These are phyloP conservation scores for Potamilus streckersoni DNA, from an alignment of 1,140 invertebrate species.

Conservation along the genomic window DNA sequence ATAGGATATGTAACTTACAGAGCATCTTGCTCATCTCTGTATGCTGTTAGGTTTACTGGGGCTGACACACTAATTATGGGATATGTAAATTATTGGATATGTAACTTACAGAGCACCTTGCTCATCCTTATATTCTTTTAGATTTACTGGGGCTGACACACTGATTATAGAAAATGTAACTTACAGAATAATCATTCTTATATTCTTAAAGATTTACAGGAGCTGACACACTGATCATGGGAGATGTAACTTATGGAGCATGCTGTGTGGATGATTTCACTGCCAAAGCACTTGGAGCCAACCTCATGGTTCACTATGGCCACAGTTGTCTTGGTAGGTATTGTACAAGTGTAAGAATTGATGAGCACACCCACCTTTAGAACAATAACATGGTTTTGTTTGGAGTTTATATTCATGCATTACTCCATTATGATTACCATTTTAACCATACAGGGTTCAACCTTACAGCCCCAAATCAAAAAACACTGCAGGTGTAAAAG, in stretches of 20 bases:
- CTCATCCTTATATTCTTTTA: slow-evolving; percentile 97
- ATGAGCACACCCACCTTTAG: too few relatives aligned
- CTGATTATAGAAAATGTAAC: too few relatives aligned
- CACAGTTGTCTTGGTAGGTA: slow-evolving; percentile 88
- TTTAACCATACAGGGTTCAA: too few relatives aligned
- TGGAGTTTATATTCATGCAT: too few relatives aligned
- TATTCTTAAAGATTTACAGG: slow-evolving; percentile 78
- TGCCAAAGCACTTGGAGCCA: slow-evolving; percentile 88
- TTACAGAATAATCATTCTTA: neutral
- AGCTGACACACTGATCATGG: slow-evolving; percentile 97
- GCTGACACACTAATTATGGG: slow-evolving; percentile 98
- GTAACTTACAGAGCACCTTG: slow-evolving; percentile 99
- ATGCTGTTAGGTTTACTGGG: slow-evolving; percentile 78
- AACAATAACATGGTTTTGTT: too few relatives aligned
- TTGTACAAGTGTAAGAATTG: neutral
- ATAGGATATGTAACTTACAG: too few relatives aligned
- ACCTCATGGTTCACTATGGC: slow-evolving; percentile 97
- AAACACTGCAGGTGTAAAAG: too few relatives aligned
- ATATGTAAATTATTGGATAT: too few relatives aligned
- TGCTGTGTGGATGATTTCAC: slow-evolving; percentile 99
- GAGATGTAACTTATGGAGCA: slow-evolving; percentile 98
- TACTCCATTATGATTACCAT: too few relatives aligned
- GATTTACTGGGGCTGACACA: slow-evolving; percentile 85
- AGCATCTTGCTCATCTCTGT: too few relatives aligned
- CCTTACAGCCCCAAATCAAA: too few relatives aligned